These are phyloP conservation scores for Cnemophilus loriae DNA, from an alignment of 2,113 vertebrate genomes.

Conservation along the genomic window DNA sequence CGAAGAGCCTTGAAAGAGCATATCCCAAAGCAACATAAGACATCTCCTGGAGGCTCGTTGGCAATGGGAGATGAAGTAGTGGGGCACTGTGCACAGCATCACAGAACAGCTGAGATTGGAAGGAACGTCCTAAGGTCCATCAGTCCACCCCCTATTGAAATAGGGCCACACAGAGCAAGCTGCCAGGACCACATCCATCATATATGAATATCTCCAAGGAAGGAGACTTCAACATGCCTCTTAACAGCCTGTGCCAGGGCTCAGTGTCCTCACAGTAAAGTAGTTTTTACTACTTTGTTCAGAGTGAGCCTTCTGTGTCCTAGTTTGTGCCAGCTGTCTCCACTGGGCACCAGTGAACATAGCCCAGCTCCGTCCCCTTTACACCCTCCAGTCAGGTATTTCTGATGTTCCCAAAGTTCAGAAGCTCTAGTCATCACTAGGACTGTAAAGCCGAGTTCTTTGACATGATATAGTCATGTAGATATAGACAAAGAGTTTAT, in stretches of 20 bases:
- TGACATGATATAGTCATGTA: not conserved
- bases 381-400: not conserved
- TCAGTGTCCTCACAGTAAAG: not conserved
- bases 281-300: not conserved
- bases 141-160: not conserved
- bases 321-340: not conserved
- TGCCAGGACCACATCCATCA: not conserved
- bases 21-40: not conserved
- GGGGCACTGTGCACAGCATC: not conserved
- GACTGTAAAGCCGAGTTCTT: not conserved
- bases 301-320: not conserved
- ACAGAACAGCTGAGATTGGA: not conserved
- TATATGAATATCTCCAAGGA: not conserved
- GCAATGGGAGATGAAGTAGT: not conserved
- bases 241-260: not conserved
- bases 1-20: not conserved
- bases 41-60: fast-evolving
- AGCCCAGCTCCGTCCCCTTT: not conserved
- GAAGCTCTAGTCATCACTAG: not conserved
- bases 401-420: not conserved
- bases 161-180: not conserved
- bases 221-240: not conserved
- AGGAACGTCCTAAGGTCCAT: not conserved
- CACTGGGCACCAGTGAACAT: not conserved
- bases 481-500: not conserved